Base-by-base conservation (phyloP, 2,888 invertebrate species). In the Arrhopalites spinosus region DNA sequence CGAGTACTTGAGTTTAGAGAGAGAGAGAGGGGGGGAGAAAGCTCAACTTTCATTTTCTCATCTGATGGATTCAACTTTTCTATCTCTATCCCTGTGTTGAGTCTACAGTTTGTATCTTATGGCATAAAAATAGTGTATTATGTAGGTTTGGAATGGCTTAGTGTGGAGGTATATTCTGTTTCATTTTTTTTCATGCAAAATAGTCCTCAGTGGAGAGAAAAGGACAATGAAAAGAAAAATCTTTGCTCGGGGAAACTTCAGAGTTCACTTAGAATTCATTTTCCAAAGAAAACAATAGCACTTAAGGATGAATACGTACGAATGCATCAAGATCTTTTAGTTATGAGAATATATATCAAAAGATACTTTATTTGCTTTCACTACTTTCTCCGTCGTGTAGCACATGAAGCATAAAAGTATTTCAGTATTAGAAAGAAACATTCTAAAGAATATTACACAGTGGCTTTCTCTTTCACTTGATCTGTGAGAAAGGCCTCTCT, bases 261-360 rank as follows among this genome's bases (percentile, higher is more conserved):
- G 17, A n/a, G 15, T 50, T 50, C 50, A 50, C 20, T 61, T 20
- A 8, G 30, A 15, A 63, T 29, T 27, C 29, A 63, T 63, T 29
- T 27, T 63, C 29, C 20, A 29, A 63, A 63, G 63, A 17, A 63
- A 63, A 63, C 63, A 63, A 63, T 63, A 27, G 25, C 63, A 63
- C 29, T 63, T 61, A 61, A 61, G 59, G 27, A 25, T 8, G 59
- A 61, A 61, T 17, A 20, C 53, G 17, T 59, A 59, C 20, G 23
- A 59, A 13, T 23, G 36, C 23, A 25, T 59, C n/a, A 59, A 20
- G 59, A 20, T 8, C 53, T 5, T 53, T 17, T 17, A 53, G 3
- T 20, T 53, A 53, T 36, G 36, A 36, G n/a, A n/a, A n/a, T n/a
- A n/a, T n/a, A n/a, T n/a, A n/a, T n/a, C n/a, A n/a, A n/a, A 36